A percentile compares a stretch with the other conserved stretches of the same genome.
phyloP scores from a whole-genome alignment of 2,113 vertebrate genomes.

The Octodon degus region DNA sequence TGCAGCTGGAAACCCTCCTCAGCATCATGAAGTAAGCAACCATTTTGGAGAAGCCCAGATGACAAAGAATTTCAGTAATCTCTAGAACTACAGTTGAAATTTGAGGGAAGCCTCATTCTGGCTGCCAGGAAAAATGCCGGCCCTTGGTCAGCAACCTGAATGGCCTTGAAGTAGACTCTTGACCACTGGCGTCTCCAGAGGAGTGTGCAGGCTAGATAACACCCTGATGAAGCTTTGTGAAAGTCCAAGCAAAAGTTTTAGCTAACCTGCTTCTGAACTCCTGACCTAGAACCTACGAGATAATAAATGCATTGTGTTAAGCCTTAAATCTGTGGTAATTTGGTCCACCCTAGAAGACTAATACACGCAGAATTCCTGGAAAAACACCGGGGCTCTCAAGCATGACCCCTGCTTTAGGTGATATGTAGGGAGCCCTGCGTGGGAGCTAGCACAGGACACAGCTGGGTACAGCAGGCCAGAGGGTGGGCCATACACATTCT shows the following conservation, averaged over 20 bases:
- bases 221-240: background rate
- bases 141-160: background rate
- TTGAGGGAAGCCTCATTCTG: background rate
- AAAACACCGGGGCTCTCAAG: background rate
- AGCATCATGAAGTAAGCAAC: background rate
- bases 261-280: background rate
- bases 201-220: background rate
- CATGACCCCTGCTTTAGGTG: background rate
- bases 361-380: conserved; percentile 4
- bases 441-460: background rate
- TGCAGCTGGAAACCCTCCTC: background rate
- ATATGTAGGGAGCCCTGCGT: background rate
- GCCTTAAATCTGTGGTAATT: background rate
- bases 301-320: background rate
- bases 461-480: background rate
- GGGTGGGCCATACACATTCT: background rate
- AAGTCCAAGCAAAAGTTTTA: background rate
- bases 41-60: background rate
- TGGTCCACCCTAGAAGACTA: background rate
- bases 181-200: background rate
- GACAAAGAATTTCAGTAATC: background rate
- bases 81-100: background rate
- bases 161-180: background rate
- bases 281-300: background rate
- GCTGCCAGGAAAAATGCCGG: background rate